Percentiles rank a stretch among this genome's conserved stretches.
These are phyloP conservation scores for Leuciscus idus DNA, from an alignment of 2,113 vertebrate genomes.

Conservation along the genomic window DNA sequence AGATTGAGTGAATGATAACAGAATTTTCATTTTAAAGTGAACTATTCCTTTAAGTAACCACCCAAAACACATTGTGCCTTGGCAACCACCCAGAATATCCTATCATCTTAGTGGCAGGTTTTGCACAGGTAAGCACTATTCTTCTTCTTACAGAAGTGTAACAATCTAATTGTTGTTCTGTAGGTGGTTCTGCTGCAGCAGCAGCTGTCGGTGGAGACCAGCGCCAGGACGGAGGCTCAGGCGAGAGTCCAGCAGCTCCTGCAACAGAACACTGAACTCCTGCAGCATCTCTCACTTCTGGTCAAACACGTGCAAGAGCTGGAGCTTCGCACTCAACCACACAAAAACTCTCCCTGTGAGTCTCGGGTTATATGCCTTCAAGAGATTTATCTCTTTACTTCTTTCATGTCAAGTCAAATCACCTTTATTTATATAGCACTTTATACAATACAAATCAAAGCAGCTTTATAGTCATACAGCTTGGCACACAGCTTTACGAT, in stretches of 20 bases:
- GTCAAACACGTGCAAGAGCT: slow-evolving; percentile 96
- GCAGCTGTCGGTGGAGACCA: slow-evolving; percentile 88
- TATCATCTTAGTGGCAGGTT: not conserved
- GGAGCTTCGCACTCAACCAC: slow-evolving; percentile 83
- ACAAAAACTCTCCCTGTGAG: slow-evolving; percentile 85
- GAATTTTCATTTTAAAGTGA: too few species aligned
- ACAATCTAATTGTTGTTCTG: not conserved
- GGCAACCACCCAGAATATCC: not conserved
- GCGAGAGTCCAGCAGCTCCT: slow-evolving; percentile 90
- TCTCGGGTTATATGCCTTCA: not conserved
- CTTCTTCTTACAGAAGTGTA: too few species aligned
- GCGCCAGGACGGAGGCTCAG: slow-evolving; percentile 89
- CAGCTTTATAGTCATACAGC: too few species aligned
- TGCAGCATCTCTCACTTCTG: slow-evolving; percentile 93
- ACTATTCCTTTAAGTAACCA: too few species aligned
- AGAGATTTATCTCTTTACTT: not conserved
- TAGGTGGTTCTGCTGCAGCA: slow-evolving; percentile 93
- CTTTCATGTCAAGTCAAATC: too few species aligned
- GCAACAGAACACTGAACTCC: slow-evolving; percentile 94
- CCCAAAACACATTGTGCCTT: not conserved
- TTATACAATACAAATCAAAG: too few species aligned
- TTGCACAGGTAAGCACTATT: not conserved
- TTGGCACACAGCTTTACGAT: too few species aligned
- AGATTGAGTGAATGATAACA: too few species aligned
- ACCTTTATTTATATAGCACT: too few species aligned